These are phyloP conservation scores for Hepsetus odoe DNA, from an alignment of 2,113 vertebrate species.

Conservation along the genomic window DNA sequence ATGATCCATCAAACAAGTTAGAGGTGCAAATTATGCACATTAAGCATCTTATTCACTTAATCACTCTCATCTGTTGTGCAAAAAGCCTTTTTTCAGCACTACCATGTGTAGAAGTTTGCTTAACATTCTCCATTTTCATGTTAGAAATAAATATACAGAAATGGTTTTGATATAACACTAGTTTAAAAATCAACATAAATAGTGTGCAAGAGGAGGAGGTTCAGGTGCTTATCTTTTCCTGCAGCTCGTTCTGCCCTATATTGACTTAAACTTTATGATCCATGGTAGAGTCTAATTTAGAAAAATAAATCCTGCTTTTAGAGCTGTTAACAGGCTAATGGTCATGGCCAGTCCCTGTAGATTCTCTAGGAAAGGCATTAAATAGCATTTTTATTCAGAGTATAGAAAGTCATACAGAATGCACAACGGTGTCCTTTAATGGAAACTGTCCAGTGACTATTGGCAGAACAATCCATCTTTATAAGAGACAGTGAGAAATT, in stretches of 20 bases:
- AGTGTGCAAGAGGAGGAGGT: constrained; percentile 58
- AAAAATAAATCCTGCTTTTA: constrained; percentile 94
- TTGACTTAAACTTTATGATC: constrained; percentile 98
- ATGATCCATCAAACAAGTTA: neutral
- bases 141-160: neutral
- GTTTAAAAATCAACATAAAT: constrained; percentile 47
- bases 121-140: neutral
- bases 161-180: no score
- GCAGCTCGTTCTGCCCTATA: constrained; percentile 80
- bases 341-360: constrained; percentile 82
- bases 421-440: constrained; percentile 76
- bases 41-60: neutral
- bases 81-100: neutral
- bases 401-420: constrained; percentile 86
- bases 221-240: constrained; percentile 66
- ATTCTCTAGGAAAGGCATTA: constrained; percentile 87
- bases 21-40: neutral
- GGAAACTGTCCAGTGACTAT: constrained; percentile 88
- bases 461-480: constrained; percentile 96
- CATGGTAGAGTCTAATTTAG: constrained; percentile 93
- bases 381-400: constrained; percentile 78
- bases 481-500: constrained; percentile 95
- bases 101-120: neutral
- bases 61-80: neutral
- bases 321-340: constrained; percentile 95